Conservation (phyloP, 1,140 invertebrate species). For the Heliconius hermathena region DNA sequence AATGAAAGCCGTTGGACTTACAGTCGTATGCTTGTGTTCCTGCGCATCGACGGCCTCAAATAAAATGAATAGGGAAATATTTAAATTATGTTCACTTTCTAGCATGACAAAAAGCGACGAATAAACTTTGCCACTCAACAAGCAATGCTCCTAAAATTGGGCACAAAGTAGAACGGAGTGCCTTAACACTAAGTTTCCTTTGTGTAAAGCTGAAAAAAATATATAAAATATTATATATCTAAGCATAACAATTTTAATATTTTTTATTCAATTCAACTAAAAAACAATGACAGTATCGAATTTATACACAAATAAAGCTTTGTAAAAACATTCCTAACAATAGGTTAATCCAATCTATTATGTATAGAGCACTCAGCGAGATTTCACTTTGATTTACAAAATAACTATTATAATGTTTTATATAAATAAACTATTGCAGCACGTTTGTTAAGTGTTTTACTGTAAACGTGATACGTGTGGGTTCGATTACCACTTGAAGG, state of each 20-base stretch:
- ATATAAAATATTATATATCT: background rate
- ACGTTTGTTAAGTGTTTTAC: background rate
- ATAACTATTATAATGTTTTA: background rate
- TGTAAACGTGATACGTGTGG: no score
- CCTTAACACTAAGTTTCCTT: no score
- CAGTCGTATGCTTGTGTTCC: no score
- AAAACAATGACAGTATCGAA: background rate
- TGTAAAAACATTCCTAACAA: constrained; percentile 14
- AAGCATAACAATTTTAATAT: background rate
- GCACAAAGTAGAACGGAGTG: no score
- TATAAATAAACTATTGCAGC: background rate
- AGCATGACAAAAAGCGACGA: no score
- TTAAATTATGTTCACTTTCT: no score
- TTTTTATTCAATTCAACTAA: background rate
- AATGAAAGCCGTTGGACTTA: no score
- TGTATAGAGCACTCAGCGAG: constrained; percentile 9
- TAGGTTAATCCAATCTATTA: constrained; percentile 9
- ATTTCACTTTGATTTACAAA: background rate
- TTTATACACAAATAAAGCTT: background rate
- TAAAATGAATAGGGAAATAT: no score
- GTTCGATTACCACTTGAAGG: no score
- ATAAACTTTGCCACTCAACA: no score
- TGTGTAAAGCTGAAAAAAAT: no score
- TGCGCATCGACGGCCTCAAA: accelerated
- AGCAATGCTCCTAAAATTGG: no score